Base-by-base conservation (phyloP, 64 coral and sea anemone species). In the Acropora tenuis region DNA sequence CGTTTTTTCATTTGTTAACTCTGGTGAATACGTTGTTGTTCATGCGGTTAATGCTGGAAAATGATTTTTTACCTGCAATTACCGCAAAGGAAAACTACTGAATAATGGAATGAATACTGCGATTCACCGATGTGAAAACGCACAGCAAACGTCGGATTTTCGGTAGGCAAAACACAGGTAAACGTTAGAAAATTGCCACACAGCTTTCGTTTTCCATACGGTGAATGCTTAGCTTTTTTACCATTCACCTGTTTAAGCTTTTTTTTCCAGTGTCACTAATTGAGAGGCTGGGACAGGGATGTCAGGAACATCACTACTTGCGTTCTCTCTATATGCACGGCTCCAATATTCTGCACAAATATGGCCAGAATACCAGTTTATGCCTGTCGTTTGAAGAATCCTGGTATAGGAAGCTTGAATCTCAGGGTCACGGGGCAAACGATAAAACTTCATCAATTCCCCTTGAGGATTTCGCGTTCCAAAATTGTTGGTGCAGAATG, bases 41-140 rank as follows among this genome's bases (percentile, higher is more conserved):
- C 43, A 12, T 47, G 75, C 45, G 75, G 75, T 77, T 77, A 77
- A 77, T 11, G 75, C 43, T 45, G 45, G 75, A 47, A 77, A 77
- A 77, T 48, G 9, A 45, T 10, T 16, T 8, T 77, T 77, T 47
- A 48, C 75, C 75, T 47, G 75, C 75, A 77, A 47, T 77, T 77
- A 47, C 75, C 75, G 75, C 75, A 46, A 77, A 43, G 30, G 75
- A 77, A 77, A 77, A 77, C 75, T 77, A 77, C 75, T 45, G 75
- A 16, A 77, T 77, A 49, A 78, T 78, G 69, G 69, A 73, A 73
- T 20, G 69, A 73, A 73, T 73, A 73, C 69, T 73, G 18, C n/a
- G 5, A 73, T 73, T 73, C 69, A 73, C 30, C 69, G 18, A 30
- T 9, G 9, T 3, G 69, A 73, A 30, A 73, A 73, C 69, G 9